Evolutionary conservation across 2,888 invertebrate species (phyloP).

Genomic region (Cylloceria caligata): DNA sequence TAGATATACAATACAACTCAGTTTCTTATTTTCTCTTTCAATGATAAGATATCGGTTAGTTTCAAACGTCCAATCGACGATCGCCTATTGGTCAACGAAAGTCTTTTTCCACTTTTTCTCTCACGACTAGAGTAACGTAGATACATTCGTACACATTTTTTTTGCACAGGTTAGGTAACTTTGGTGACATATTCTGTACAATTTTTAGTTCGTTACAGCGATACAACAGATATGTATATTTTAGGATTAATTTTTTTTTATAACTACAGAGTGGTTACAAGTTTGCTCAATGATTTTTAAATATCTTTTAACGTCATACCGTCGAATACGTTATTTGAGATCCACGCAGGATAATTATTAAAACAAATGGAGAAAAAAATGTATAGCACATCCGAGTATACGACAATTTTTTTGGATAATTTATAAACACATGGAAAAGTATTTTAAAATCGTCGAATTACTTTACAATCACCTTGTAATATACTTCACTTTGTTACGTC

Average conservation of each 20-base stretch:
- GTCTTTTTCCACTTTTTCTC: neutral
- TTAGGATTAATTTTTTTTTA: neutral
- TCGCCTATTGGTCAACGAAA: neutral
- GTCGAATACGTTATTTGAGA: neutral
- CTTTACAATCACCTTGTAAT: neutral
- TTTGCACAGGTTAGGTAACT: too few species aligned
- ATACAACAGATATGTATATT: neutral
- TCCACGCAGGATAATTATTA: too few species aligned
- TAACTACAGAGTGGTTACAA: neutral
- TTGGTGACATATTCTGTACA: neutral
- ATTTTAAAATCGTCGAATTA: neutral
- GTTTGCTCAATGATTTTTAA: neutral
- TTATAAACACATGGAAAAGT: too few species aligned
- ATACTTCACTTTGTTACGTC: neutral
- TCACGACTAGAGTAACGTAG: neutral
- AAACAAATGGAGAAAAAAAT: too few species aligned
- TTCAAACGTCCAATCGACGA: neutral
- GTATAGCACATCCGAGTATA: too few species aligned
- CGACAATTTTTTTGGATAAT: too few species aligned
- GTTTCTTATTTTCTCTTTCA: constrained; percentile 20
- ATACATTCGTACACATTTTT: neutral
- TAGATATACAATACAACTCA: neutral
- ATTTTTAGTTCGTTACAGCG: neutral
- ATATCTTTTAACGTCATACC: neutral
- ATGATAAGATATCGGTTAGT: constrained; percentile 11